Percentiles rank a stretch among this genome's conserved stretches.
These are phyloP conservation scores for Amphiprion ocellaris DNA, from an alignment of 2,113 vertebrate genomes.

Conservation along the genomic window DNA sequence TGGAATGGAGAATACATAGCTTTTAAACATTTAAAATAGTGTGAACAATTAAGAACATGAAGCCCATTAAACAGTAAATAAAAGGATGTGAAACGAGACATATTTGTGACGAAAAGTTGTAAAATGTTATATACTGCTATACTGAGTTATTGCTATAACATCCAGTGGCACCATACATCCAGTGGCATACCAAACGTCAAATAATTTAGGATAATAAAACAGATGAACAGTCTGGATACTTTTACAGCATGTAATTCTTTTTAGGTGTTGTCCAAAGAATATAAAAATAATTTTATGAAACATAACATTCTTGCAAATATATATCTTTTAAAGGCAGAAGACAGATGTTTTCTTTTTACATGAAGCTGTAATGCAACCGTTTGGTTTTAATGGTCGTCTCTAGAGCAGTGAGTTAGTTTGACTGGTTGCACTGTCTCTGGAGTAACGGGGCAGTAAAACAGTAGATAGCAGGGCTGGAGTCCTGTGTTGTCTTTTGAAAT, in stretches of 20 bases:
- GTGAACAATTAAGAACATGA: not conserved
- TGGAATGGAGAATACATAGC: not conserved
- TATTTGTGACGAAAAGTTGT: not conserved
- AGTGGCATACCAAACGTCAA: constrained; percentile 5
- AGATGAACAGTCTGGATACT: not conserved
- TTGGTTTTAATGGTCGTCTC: constrained; percentile 8
- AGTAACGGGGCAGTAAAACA: constrained; percentile 56
- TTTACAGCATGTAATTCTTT: constrained; percentile 16
- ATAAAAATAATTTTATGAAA: constrained; percentile 35
- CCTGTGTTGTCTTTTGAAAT: constrained; percentile 61
- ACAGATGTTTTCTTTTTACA: constrained; percentile 49
- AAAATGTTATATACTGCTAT: not conserved
- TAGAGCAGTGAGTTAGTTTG: constrained; percentile 8
- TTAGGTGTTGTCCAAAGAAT: constrained; percentile 26
- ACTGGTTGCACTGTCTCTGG: constrained; percentile 23
- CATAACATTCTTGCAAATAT: constrained; percentile 18
- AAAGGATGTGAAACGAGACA: not conserved
- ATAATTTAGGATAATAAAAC: constrained; percentile 35
- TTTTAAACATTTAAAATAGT: not conserved
- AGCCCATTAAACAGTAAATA: constrained; percentile 25
- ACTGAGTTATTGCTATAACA: constrained; percentile 3
- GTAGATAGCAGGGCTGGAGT: constrained; percentile 30
- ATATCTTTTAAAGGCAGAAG: constrained; percentile 14
- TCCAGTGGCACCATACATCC: not conserved
- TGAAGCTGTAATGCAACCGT: constrained; percentile 22